A percentile compares a stretch with the other conserved stretches of the same genome.
Evolutionary conservation across 2,113 vertebrate species (phyloP).

Genomic region (Eulacestoma nigropectus): DNA sequence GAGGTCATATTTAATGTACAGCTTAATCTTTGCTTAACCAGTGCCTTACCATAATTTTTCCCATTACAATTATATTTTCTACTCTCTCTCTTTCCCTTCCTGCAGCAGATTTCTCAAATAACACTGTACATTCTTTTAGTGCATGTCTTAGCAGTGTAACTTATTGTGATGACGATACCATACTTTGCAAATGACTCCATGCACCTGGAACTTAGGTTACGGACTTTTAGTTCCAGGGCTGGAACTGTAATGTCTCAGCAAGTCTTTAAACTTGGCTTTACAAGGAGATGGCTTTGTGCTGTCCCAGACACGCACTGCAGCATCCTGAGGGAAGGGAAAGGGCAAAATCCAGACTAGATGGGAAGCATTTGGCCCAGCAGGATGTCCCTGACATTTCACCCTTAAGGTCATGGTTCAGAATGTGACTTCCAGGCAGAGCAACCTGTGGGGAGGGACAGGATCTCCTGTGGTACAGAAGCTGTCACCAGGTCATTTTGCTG

Average conservation of each 20-base stretch:
- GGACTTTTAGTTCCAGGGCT: slow-evolving; percentile 46
- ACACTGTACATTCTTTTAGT: not conserved
- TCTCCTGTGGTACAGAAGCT: slow-evolving; percentile 57
- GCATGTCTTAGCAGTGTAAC: slow-evolving; percentile 5
- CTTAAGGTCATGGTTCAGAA: slow-evolving; percentile 56
- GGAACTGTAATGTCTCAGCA: slow-evolving; percentile 51
- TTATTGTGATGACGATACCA: slow-evolving; percentile 45
- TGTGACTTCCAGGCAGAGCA: slow-evolving; percentile 52
- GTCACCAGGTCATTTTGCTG: slow-evolving; percentile 71
- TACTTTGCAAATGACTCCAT: slow-evolving; percentile 9
- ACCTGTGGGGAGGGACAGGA: slow-evolving; percentile 52
- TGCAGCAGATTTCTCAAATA: slow-evolving; percentile 33
- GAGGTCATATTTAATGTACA: not conserved
- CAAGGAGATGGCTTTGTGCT: not conserved
- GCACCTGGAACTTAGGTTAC: slow-evolving; percentile 52
- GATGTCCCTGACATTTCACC: slow-evolving; percentile 43
- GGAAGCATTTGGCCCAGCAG: slow-evolving; percentile 59
- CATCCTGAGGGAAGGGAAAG: slow-evolving; percentile 65
- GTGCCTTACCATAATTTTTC: not conserved
- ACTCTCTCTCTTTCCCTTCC: not conserved
- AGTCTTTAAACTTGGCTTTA: slow-evolving; percentile 52
- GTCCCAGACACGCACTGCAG: slow-evolving; percentile 2
- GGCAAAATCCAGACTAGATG: slow-evolving; percentile 56
- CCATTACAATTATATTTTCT: slow-evolving; percentile 21
- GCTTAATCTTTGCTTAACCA: not conserved